phyloP scores from a whole-genome alignment of 2,113 vertebrate genomes.

The Limnothrissa miodon region DNA sequence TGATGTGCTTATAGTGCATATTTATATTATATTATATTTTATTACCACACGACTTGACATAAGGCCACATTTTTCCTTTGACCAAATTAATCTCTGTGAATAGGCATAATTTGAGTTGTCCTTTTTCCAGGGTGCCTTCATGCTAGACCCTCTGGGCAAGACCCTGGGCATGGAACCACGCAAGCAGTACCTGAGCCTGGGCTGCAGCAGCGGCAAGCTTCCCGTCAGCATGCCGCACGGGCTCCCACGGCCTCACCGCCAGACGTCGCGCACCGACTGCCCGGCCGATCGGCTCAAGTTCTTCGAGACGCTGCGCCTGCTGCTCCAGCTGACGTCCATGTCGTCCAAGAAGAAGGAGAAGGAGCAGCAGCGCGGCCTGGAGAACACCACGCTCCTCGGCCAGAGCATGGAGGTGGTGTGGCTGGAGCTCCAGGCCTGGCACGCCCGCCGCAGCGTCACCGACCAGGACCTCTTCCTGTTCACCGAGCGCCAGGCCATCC shows the following conservation, averaged over 20 bases:
- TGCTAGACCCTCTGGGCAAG: slow-evolving; percentile 89
- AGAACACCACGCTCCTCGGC: slow-evolving; percentile 87
- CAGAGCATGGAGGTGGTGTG: slow-evolving; percentile 97
- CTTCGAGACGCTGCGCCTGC: slow-evolving; percentile 93
- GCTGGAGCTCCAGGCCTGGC: slow-evolving; percentile 98
- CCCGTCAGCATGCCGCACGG: slow-evolving; percentile 87
- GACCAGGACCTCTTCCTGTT: slow-evolving; percentile 95
- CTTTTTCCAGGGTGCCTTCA: slow-evolving; percentile 80
- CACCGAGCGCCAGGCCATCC: slow-evolving; percentile 96
- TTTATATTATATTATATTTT: too few relatives aligned
- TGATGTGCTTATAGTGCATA: too few relatives aligned
- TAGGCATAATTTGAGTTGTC: too few relatives aligned
- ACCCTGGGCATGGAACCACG: slow-evolving; percentile 87
- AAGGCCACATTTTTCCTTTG: too few relatives aligned
- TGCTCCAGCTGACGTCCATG: slow-evolving; percentile 98
- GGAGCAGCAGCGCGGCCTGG: slow-evolving; percentile 87
- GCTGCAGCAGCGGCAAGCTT: slow-evolving; percentile 88
- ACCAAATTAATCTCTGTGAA: too few relatives aligned
- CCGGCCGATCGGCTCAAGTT: slow-evolving; percentile 96
- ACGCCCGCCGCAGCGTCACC: slow-evolving; percentile 86
- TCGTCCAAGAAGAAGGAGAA: slow-evolving; percentile 99
- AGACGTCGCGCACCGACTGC: slow-evolving; percentile 94
- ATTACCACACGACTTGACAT: too few relatives aligned
- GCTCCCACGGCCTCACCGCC: slow-evolving; percentile 86
- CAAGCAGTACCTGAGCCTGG: slow-evolving; percentile 97